Base-by-base conservation (phyloP, 1,140 invertebrate genomes). In the Liolophura sinensis region DNA sequence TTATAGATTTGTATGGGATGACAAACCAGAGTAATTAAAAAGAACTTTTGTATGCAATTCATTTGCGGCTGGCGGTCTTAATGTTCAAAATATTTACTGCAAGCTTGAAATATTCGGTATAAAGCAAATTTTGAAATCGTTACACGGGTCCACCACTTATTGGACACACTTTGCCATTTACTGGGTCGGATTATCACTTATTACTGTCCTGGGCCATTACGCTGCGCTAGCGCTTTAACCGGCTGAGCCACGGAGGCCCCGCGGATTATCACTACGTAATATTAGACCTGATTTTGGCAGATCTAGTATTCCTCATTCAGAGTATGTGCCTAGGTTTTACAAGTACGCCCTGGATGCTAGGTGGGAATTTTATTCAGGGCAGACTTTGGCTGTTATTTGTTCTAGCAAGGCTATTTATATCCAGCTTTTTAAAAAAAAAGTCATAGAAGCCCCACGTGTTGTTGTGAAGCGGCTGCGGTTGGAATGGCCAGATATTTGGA, bases 1-100 rank as follows among this genome's bases (percentile, higher is more conserved):
- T 64, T 69, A 71, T 61, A 64, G 50, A n/a, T 71, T 59, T 67
- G 25, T 71, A 49, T 73, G 72, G 72, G 60, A 58, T 55, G 40
- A 49, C 46, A 67, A 57, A 15, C 64, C 49, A 55, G 72, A 69
- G 55, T 65, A 64, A 20, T 46, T 74, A n/a, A 50, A 14, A 25
- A 24, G 72, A 49, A 62, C 62, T 0, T 22, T 49, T 24, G 51
- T 65, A 25, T 70, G 66, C 62, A 48, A 52, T 25, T 24, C 59
- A 27, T 60, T 62, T 57, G 58, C 20, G 40, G 31, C 27, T 49
- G 68, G 68, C 48, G 71, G 71, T 57, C 52, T 73, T 40, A 64
- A 63, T 62, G 49, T 73, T 1, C 60, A 65, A 18, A 31, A 68
- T 62, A 63, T 73, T 48, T n/a, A 61, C 25, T 50, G 9, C 31